Percentiles rank a stretch among this genome's conserved stretches.
phyloP scores from a whole-genome alignment of 1,140 invertebrate species.

The Bicyclus anynana region DNA sequence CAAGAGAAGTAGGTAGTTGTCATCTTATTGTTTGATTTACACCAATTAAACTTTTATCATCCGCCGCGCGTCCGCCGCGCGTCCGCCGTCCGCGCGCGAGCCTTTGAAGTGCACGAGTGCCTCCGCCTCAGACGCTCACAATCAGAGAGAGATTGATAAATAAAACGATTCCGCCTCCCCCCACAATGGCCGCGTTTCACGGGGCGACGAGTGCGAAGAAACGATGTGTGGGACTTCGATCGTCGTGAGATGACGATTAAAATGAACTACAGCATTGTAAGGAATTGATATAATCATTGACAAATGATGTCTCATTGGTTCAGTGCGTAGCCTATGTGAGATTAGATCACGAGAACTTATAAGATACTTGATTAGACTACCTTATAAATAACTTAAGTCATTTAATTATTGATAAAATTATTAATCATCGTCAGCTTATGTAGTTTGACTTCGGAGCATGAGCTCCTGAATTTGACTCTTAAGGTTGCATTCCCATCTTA shows the following conservation, averaged over 20 bases:
- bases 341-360: too few relatives aligned
- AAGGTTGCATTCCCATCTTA: too few relatives aligned
- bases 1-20: too few relatives aligned
- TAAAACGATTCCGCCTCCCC: background rate
- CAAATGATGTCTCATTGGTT: too few relatives aligned
- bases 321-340: too few relatives aligned
- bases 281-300: too few relatives aligned
- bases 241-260: background rate
- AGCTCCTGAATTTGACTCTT: too few relatives aligned
- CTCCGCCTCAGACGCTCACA: background rate
- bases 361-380: too few relatives aligned
- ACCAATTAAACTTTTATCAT: background rate
- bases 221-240: background rate
- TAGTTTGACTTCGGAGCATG: too few relatives aligned
- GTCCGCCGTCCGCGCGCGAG: background rate
- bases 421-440: too few relatives aligned
- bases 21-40: background rate
- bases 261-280: background rate
- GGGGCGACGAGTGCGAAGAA: background rate
- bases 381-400: too few relatives aligned
- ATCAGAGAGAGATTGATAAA: background rate
- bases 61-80: background rate
- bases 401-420: too few relatives aligned
- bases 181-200: background rate
- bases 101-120: background rate